A percentile compares a stretch with the other conserved stretches of the same genome.
phyloP scores from a whole-genome alignment of 37 sponge, comb jelly and placozoan species.

The Axinella damicornis region DNA sequence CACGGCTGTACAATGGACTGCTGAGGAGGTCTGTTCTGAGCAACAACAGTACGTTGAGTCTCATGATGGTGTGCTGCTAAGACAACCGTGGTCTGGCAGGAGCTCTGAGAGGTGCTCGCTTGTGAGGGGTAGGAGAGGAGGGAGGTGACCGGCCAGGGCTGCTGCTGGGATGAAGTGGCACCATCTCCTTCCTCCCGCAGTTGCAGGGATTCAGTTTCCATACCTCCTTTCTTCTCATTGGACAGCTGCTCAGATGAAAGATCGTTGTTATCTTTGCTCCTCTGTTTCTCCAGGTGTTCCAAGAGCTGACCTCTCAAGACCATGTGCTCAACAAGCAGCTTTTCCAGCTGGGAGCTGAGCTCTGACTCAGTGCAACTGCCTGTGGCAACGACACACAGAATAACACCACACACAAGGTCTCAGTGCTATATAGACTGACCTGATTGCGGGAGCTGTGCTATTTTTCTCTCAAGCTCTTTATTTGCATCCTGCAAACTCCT shows the following conservation, averaged over 20 bases:
- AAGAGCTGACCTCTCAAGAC: not conserved
- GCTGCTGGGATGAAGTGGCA: not conserved
- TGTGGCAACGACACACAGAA: not conserved
- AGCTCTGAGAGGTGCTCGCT: not conserved
- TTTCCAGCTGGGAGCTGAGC: not conserved
- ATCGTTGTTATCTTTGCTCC: not conserved
- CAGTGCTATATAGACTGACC: too few relatives aligned
- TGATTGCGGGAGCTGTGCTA: not conserved
- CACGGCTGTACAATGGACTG: too few relatives aligned
- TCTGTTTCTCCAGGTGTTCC: not conserved
- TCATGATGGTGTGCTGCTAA: too few relatives aligned
- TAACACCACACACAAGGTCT: not conserved
- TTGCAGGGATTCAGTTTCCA: not conserved
- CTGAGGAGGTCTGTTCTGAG: too few relatives aligned
- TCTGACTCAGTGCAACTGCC: not conserved
- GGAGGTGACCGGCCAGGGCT: slow-evolving; percentile 32
- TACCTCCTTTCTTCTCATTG: not conserved
- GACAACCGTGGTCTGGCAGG: not conserved
- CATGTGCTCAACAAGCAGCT: slow-evolving; percentile 2
- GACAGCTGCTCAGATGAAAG: too few relatives aligned
- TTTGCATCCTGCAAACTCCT: slow-evolving; percentile 31
- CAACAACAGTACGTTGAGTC: too few relatives aligned
- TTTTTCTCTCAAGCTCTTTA: not conserved
- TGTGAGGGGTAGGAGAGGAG: slow-evolving; percentile 3
- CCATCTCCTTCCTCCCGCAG: not conserved